Conservation (phyloP, 2,888 invertebrate species). For the Gerosis bhagava region DNA sequence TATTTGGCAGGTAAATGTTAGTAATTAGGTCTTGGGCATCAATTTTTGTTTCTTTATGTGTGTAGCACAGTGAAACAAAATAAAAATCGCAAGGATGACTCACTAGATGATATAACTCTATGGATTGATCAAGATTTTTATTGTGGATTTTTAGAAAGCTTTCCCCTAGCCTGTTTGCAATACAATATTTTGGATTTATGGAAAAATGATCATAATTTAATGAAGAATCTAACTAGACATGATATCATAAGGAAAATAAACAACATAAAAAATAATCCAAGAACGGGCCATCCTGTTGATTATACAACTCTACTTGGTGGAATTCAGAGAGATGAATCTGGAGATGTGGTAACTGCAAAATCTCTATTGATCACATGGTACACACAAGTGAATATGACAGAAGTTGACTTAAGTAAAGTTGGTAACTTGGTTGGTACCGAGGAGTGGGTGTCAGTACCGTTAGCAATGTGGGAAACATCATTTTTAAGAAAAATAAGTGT, state of each 20-base stretch:
- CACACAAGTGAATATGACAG: constrained; percentile 85
- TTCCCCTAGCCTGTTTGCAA: constrained; percentile 84
- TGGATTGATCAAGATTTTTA: constrained; percentile 82
- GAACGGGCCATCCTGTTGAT: constrained; percentile 85
- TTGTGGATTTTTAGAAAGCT: constrained; percentile 83
- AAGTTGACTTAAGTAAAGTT: constrained; percentile 84
- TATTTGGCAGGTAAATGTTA: too few relatives aligned
- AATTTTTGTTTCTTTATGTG: too few relatives aligned
- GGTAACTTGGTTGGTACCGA: constrained; percentile 89
- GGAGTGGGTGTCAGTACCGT: constrained; percentile 86
- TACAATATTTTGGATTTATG: constrained; percentile 87
- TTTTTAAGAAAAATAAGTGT: constrained; percentile 73
- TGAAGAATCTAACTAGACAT: constrained; percentile 78
- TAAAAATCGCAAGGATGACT: constrained; percentile 42
- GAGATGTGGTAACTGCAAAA: constrained; percentile 84
- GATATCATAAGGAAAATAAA: constrained; percentile 85
- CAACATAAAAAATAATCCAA: constrained; percentile 81
- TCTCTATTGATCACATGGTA: constrained; percentile 85
- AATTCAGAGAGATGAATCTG: constrained; percentile 77
- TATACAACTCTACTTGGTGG: constrained; percentile 85
- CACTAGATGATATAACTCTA: constrained; percentile 81
- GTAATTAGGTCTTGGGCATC: too few relatives aligned
- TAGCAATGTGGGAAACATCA: constrained; percentile 83
- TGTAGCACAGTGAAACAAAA: constrained; percentile 29
- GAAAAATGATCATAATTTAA: constrained; percentile 80